Percentiles rank a stretch among this genome's conserved stretches.
Conservation (phyloP, 2,888 invertebrate species). For the Drosophila niveifrons region DNA sequence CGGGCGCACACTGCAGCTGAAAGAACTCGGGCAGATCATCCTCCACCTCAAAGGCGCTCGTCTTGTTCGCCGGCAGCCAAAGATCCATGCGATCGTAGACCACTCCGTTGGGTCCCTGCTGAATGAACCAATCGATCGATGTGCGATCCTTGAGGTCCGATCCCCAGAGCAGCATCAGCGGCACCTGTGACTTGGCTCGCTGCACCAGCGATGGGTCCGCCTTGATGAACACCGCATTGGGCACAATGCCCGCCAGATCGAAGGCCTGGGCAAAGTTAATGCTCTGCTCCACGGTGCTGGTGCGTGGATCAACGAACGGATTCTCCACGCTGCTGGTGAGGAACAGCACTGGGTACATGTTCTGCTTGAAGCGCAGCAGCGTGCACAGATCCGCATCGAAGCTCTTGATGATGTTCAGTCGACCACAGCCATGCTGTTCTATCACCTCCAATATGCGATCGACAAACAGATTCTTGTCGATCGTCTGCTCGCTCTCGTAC, state of each 20-base stretch:
- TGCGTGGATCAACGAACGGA: slow-evolving; percentile 92
- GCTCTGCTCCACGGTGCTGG: slow-evolving; percentile 91
- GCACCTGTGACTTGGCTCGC: slow-evolving; percentile 90
- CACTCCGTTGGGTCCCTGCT: slow-evolving; percentile 95
- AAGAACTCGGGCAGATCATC: slow-evolving; percentile 79
- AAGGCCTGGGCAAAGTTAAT: slow-evolving; percentile 93
- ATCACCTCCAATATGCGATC: slow-evolving; percentile 94
- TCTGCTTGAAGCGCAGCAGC: slow-evolving; percentile 97
- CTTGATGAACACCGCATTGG: slow-evolving; percentile 95
- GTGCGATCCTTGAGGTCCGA: slow-evolving; percentile 95
- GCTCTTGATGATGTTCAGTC: slow-evolving; percentile 96
- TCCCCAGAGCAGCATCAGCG: slow-evolving; percentile 98
- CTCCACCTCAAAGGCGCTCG: slow-evolving; percentile 69
- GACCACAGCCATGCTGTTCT: slow-evolving; percentile 90
- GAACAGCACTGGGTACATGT: slow-evolving; percentile 98
- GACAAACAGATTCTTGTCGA: slow-evolving; percentile 96
- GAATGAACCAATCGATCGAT: slow-evolving; percentile 93
- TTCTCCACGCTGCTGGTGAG: slow-evolving; percentile 87
- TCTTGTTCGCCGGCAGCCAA: slow-evolving; percentile 71
- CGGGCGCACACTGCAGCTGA: slow-evolving; percentile 73
- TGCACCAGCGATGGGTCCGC: slow-evolving; percentile 90
- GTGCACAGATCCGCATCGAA: slow-evolving; percentile 98
- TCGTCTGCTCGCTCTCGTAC: slow-evolving; percentile 92
- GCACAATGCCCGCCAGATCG: slow-evolving; percentile 94
- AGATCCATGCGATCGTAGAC: slow-evolving; percentile 96